A percentile compares a stretch with the other conserved stretches of the same genome.
Evolutionary conservation across 2,113 vertebrate species (phyloP).

Genomic region (Lophotis ruficrista): DNA sequence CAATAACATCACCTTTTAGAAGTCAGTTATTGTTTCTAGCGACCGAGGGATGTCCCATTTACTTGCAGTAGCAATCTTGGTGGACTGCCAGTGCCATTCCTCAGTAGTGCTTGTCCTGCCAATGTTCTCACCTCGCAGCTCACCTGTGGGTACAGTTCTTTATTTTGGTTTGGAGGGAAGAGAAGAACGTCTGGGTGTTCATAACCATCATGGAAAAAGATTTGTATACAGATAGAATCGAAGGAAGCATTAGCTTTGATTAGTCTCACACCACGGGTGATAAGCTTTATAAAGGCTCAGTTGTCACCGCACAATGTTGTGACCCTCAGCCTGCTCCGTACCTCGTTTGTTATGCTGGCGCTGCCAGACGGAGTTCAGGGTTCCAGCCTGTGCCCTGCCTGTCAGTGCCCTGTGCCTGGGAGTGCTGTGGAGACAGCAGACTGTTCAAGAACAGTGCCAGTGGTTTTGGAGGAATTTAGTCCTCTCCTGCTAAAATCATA

Average conservation of each 20-base stretch:
- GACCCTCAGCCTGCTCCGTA: neutral
- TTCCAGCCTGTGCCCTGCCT: neutral
- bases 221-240: neutral
- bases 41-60: constrained; percentile 32
- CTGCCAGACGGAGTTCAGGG: neutral
- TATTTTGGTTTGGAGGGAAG: neutral
- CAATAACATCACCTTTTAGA: constrained; percentile 53
- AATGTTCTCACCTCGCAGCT: neutral
- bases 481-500: neutral
- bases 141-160: neutral
- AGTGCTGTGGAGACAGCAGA: neutral
- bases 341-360: neutral
- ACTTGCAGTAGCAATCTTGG: constrained; percentile 48
- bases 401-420: neutral
- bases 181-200: neutral
- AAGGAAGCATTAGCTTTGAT: neutral
- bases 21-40: constrained; percentile 62
- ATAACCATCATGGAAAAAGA: neutral
- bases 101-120: neutral
- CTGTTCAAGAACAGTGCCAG: neutral
- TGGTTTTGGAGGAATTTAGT: neutral
- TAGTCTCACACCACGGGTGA: neutral
- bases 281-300: neutral
- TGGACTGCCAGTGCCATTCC: constrained; percentile 15
- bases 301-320: neutral